Evolutionary conservation across 2,113 vertebrate genomes (phyloP), one percentile per base, ranked within the genome.

Genomic region (Tympanuchus pallidicinctus): DNA sequence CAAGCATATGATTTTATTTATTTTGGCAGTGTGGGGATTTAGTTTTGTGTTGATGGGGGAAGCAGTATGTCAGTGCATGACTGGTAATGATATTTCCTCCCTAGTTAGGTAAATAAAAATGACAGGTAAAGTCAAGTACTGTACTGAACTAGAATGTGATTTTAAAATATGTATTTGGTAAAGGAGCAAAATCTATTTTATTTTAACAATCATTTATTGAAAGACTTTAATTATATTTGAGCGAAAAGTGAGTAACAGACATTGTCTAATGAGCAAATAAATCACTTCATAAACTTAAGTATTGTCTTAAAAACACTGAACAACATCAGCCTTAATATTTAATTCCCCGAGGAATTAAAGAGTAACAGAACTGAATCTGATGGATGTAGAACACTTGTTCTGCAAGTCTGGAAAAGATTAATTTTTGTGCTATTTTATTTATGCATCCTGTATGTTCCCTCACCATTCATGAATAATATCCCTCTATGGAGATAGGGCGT

Each of bases 51-150:
- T 95, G 95, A 84, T 54, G 87, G 38, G 38, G 43, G 59, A 36
- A 96, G 43, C 77, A 88, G 72, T 63, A 81, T 71, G 70, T 75
- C 83, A 86, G 74, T 92, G 66, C 38, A 54, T 66, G 64, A 89
- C 85, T 82, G 78, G 82, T 94, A 95, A 94, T 95, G 82, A 93
- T 95, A 81, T 45, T 86, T 92, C 89, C 89, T 95, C 74, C 77
- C 82, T 83, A 67, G 79, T 81, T 88, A 92, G 74, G 52, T 43
- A 94, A 95, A 91, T 54, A 94, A 87, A 94, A 97, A 91, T 91
- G 89, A 57, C 81, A 82, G 67, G 63, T 38, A 64, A 78, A 92
- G 71, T 91, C 61, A 85, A 92, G 79, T 43, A 57, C 72, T 81
- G 28, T 25, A 20, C 54, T 66, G 76, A 93, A 90, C 36, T 28